phyloP scores from a whole-genome alignment of 2,797 vertebrate genomes.

The Acipenser transmontanus region DNA sequence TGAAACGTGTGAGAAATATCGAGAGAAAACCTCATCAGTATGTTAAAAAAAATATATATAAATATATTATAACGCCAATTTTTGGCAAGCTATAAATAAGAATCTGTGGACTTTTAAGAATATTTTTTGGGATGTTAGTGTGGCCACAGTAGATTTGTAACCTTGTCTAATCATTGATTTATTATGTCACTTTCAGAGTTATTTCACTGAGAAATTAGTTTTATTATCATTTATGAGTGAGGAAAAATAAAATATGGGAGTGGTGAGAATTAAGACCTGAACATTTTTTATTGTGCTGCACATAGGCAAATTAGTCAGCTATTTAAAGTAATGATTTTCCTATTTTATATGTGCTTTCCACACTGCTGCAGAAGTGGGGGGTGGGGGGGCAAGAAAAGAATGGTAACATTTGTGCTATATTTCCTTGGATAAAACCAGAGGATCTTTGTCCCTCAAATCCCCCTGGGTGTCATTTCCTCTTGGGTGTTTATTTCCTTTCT shows the following conservation, averaged over 20 bases:
- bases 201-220: slow-evolving; percentile 65
- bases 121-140: slow-evolving; percentile 71
- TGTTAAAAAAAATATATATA: slow-evolving; percentile 53
- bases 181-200: slow-evolving; percentile 66
- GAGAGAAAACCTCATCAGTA: slow-evolving; percentile 69
- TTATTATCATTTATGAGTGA: slow-evolving; percentile 58
- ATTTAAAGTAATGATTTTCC: slow-evolving; percentile 57
- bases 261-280: slow-evolving; percentile 81
- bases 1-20: slow-evolving; percentile 48
- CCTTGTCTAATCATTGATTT: slow-evolving; percentile 73
- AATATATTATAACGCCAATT: slow-evolving; percentile 43
- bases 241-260: slow-evolving; percentile 52
- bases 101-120: slow-evolving; percentile 62
- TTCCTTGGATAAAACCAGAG: slow-evolving; percentile 13
- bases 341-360: slow-evolving; percentile 75
- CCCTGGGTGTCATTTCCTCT: slow-evolving; percentile 31
- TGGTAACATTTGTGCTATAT: slow-evolving; percentile 11
- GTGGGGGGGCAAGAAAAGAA: slow-evolving; percentile 37
- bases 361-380: slow-evolving; percentile 49
- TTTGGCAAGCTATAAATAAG: slow-evolving; percentile 60
- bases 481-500: slow-evolving; percentile 36
- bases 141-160: slow-evolving; percentile 71
- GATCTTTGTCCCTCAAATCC: slow-evolving; percentile 15
- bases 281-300: slow-evolving; percentile 75
- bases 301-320: slow-evolving; percentile 73